A percentile compares a stretch with the other conserved stretches of the same genome.
phyloP scores from a whole-genome alignment of 2,113 vertebrate species.

The Pelecanoides urinatrix region DNA sequence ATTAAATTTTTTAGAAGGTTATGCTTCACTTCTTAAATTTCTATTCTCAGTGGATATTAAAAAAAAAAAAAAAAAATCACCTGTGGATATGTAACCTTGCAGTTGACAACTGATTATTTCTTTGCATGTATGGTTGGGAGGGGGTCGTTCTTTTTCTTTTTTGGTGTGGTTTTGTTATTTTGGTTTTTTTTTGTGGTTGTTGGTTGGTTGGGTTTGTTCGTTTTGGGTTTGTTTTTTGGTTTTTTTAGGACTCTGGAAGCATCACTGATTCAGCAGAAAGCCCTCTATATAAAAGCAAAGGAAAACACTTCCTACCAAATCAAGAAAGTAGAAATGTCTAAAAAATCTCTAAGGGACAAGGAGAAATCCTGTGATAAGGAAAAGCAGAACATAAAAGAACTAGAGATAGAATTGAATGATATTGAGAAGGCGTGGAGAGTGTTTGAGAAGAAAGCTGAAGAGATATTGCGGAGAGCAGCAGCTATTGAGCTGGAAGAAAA shows the following conservation, averaged over 20 bases:
- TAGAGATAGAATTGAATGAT: constrained; percentile 75
- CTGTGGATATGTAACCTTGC: background rate
- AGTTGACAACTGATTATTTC: background rate
- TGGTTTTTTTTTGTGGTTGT: background rate
- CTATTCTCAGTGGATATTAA: background rate
- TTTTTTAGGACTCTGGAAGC: constrained; percentile 80
- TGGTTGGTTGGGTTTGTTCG: background rate
- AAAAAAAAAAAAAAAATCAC: background rate
- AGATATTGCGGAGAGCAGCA: constrained; percentile 47
- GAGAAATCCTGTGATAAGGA: constrained; percentile 71
- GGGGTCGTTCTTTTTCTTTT: background rate
- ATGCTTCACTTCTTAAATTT: background rate
- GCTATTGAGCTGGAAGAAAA: constrained; percentile 79
- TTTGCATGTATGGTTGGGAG: background rate
- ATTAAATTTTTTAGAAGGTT: background rate
- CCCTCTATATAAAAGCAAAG: constrained; percentile 90
- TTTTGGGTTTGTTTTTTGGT: background rate
- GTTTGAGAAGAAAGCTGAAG: constrained; percentile 78
- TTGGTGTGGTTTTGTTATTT: background rate
- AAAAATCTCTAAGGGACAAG: constrained; percentile 69
- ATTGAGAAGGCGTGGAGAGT: constrained; percentile 76
- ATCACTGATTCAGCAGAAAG: constrained; percentile 75
- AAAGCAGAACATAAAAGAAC: constrained; percentile 77
- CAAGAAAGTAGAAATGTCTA: constrained; percentile 79
- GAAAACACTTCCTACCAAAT: constrained; percentile 87